Evolutionary conservation across 1,140 invertebrate genomes (phyloP), one percentile per base, ranked within the genome.

Genomic region (Frieseomelitta varia): DNA sequence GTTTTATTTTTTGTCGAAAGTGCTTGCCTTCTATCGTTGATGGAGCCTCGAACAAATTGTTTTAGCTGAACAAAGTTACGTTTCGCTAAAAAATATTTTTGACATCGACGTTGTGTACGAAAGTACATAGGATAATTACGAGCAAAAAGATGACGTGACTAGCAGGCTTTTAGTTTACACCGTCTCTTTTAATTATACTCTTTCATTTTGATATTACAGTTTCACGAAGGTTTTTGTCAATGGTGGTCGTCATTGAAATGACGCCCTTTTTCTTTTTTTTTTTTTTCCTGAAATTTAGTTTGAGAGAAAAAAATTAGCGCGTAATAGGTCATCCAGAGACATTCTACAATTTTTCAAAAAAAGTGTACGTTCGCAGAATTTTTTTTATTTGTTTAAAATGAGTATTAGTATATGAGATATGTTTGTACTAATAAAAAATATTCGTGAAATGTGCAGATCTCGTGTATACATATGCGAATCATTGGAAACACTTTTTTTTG

Each of bases 31-130:
- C 14, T 27, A 17, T 53, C 47, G 72, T 47, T 11, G 11, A 55
- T 27, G 65, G 73, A 85, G 84, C 73, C 84, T 75, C 84, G 80
- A 56, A 63, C 68, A 53, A 27, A 34, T 56, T 21, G 27, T 14
- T 47, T 47, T 47, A 47, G 8, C 39, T 47, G 39, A 47, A 47
- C 39, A 6, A 34, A 74, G 1, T 0, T 30, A 21, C 19, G 27
- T 56, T 34, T 74, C 17, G 47, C 1, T 55, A 21, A 47, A 47
- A 47, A 47, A 47, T 47, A 6, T 47, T 47, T 47, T 47, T 8
- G 39, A 0, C 39, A 47, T 47, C 6, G 8, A 47, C 39, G 39
- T 47, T 1, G 51, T 4, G 55, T 27, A 17, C 12, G 2, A 19
- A 27, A 56, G 12, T 19, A 14, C 17, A 73, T 21, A 24, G 15